A percentile compares a stretch with the other conserved stretches of the same genome.
These are phyloP conservation scores for Myzus persicae DNA, from an alignment of 1,140 invertebrate genomes.

Conservation along the genomic window DNA sequence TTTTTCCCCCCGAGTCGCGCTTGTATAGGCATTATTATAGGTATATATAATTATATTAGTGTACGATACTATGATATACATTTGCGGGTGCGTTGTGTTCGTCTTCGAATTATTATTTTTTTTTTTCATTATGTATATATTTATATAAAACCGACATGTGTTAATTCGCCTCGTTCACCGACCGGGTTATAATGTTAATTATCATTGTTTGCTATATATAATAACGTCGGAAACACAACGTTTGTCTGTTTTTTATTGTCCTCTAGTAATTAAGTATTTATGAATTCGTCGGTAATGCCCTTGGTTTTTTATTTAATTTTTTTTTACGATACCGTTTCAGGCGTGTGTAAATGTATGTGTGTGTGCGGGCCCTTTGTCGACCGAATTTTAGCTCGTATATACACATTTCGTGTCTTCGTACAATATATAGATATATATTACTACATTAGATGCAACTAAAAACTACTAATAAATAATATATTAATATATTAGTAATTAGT, in stretches of 20 bases:
- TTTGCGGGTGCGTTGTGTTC: background rate
- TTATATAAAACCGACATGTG: slow-evolving; percentile 50
- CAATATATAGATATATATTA: background rate
- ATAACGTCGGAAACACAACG: slow-evolving; percentile 52
- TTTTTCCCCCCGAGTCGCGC: background rate
- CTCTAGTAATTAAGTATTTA: slow-evolving; percentile 57
- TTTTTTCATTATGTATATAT: slow-evolving; percentile 21
- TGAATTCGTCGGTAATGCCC: slow-evolving; percentile 53
- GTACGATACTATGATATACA: background rate
- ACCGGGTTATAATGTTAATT: slow-evolving; percentile 54
- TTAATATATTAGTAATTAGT: slow-evolving; percentile 22
- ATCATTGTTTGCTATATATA: slow-evolving; percentile 50
- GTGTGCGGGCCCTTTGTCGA: slow-evolving; percentile 45
- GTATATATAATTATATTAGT: background rate
- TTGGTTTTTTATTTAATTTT: slow-evolving; percentile 42
- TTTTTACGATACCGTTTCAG: slow-evolving; percentile 53
- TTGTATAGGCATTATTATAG: background rate
- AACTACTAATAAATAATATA: background rate
- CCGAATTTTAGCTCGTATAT: background rate
- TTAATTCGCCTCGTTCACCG: slow-evolving; percentile 53
- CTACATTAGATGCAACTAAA: background rate
- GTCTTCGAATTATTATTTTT: slow-evolving; percentile 25
- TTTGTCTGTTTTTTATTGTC: slow-evolving; percentile 55
- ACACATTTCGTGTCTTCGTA: background rate
- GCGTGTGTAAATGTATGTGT: background rate